Evolutionary conservation across 2,888 invertebrate species (phyloP), one percentile per base, ranked within the genome.

Genomic region (Drosophila melanosoma): DNA sequence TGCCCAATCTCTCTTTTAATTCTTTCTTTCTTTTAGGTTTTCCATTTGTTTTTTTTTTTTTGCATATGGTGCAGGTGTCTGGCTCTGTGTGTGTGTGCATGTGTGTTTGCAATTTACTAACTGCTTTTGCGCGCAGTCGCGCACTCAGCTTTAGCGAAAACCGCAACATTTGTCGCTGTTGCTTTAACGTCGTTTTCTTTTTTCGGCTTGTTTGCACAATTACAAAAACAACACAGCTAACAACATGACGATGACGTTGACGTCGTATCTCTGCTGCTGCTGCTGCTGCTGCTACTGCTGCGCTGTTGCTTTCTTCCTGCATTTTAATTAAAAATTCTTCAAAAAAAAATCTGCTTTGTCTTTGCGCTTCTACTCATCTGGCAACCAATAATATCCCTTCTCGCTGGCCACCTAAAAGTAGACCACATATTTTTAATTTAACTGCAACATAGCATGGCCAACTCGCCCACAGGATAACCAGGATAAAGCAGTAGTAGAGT

Each of bases 381-480:
- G 45, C 23, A 23, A 68, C 84, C 82, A 83, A 83, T 86, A 87
- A 85, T 85, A 87, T 88, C 75, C 86, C 80, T 61, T 51, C 65
- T 58, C 64, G 80, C 59, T 78, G 54, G 72, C 82, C 87, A 83
- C 85, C 87, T 79, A 81, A 89, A 85, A 89, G 85, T 86, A 85
- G 87, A 85, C 85, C 85, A 85, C 87, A 85, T 79, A 87, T 86
- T 85, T 85, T 85, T 85, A 87, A 89, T 88, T 87, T 85, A 74
- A 83, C 79, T 84, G 70, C 69, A 71, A 53, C 63, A 56, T 8
- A 53, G 45, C 23, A 33, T 52, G 40, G 23, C 32, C 61, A 66
- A 23, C 40, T 32, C 23, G 26, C 45, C 59, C 62, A 33, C 60
- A 67, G 78, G n/a, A 60, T 29, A 65, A 23, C 23, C 75, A 53